Base-by-base conservation (phyloP, 2,113 vertebrate species). In the Rhagologus leucostigma region DNA sequence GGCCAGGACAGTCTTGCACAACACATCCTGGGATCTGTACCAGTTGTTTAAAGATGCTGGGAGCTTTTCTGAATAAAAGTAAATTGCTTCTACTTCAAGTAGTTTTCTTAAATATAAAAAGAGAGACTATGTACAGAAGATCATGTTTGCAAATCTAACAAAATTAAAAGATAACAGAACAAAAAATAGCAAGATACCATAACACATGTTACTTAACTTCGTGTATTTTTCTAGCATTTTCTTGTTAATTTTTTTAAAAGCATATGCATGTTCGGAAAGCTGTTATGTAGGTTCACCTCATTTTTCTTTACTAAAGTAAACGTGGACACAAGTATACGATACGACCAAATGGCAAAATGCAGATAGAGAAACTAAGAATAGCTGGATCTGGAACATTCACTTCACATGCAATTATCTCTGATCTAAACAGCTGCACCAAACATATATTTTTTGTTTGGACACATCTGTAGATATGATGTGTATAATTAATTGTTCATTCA, bases 401-500 rank as follows among this genome's bases (percentile, higher is more conserved):
- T 94, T 94, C 85, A 78, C 76, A 71, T 23, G 20, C 75, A 29
- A 71, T 93, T 86, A 91, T 52, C 87, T 95, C 91, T 89, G 95
- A 95, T 94, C 71, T 89, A 92, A 96, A 55, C 90, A 97, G 91
- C 56, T 89, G 85, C 97, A 97, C 55, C 71, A 98, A 97, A 97
- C 20, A 84, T 76, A 75, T 95, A 95, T 88, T 96, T 97, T 93
- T 88, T 92, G 94, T 96, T 98, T 95, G 78, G 92, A 96, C 96
- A 97, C 90, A 97, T 98, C 91, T 97, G 92, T 94, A 97, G 95
- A 91, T 97, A 98, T 89, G 95, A 98, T 93, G 96, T 89, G 57
- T 96, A 50, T 97, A 97, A 98, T 98, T 98, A 98, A 98, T 95
- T 98, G 96, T 96, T 98, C 94, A 5, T 87, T 97, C 81, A 96